Conservation (phyloP, 2,888 invertebrate species). For the Salticus scenicus region DNA sequence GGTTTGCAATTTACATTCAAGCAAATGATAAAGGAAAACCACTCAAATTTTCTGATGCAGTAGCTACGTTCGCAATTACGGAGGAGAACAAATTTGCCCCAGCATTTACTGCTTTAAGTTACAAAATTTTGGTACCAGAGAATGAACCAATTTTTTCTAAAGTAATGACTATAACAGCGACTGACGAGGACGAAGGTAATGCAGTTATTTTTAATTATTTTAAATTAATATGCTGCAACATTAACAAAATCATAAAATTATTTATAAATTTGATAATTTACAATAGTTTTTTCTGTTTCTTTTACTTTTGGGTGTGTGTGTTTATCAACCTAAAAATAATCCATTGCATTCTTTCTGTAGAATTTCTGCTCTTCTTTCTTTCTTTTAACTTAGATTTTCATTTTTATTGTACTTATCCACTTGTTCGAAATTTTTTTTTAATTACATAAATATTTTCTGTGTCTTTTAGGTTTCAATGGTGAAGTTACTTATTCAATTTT, state of each 20-base stretch:
- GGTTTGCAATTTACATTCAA: constrained; percentile 82
- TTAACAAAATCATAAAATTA: not conserved
- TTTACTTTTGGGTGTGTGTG: too few species aligned
- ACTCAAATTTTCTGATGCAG: constrained; percentile 85
- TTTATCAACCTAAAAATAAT: too few species aligned
- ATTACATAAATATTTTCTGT: not conserved
- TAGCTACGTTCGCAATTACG: constrained; percentile 85
- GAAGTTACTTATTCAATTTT: constrained; percentile 89
- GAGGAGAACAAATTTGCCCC: constrained; percentile 89
- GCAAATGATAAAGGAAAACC: constrained; percentile 93
- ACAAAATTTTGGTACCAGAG: constrained; percentile 93
- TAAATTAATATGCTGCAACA: too few species aligned
- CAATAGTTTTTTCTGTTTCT: too few species aligned
- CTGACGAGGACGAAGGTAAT: constrained; percentile 83
- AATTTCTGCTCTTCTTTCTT: too few species aligned
- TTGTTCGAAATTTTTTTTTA: too few species aligned
- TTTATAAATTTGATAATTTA: not conserved
- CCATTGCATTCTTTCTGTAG: too few species aligned
- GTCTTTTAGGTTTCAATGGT: constrained; percentile 86
- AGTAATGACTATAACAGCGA: constrained; percentile 88
- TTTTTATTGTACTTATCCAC: too few species aligned
- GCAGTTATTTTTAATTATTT: too few species aligned
- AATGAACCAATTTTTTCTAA: constrained; percentile 90
- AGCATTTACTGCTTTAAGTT: constrained; percentile 86
- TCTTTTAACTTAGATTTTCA: too few species aligned